phyloP scores from a whole-genome alignment of 2,888 invertebrate genomes.

The Fabriciana adippe region DNA sequence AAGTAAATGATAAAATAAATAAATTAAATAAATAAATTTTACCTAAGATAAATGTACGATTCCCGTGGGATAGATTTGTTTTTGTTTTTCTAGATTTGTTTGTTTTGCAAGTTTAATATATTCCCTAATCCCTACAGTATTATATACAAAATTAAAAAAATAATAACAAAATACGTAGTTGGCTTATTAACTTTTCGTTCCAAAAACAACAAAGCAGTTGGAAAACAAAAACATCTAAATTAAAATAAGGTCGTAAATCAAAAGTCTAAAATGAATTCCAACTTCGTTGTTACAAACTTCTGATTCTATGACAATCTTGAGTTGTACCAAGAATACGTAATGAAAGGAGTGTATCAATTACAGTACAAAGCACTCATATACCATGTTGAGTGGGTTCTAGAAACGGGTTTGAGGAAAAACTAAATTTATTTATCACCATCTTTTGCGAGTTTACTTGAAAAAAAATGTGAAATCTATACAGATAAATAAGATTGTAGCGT shows the following conservation, averaged over 20 bases:
- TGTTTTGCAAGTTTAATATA: too few relatives aligned
- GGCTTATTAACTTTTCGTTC: too few relatives aligned
- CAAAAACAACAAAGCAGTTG: background rate
- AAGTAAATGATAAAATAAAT: too few relatives aligned
- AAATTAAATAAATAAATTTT: too few relatives aligned
- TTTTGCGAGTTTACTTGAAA: background rate
- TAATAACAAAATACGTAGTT: too few relatives aligned
- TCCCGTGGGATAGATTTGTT: too few relatives aligned
- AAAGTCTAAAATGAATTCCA: conserved; percentile 16
- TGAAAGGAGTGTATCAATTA: conserved; percentile 25
- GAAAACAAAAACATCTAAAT: background rate
- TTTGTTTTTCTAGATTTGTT: too few relatives aligned
- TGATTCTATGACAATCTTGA: conserved; percentile 11
- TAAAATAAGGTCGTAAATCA: conserved; percentile 15
- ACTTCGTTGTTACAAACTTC: conserved; percentile 7
- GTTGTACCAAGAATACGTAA: conserved; percentile 23
- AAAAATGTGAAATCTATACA: too few relatives aligned
- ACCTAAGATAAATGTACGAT: too few relatives aligned
- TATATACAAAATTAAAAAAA: too few relatives aligned
- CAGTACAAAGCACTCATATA: conserved; percentile 17
- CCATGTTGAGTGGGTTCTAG: conserved; percentile 13
- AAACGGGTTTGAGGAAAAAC: background rate
- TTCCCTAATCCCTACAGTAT: too few relatives aligned
- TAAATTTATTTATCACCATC: conserved; percentile 9
- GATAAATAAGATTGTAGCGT: too few relatives aligned